phyloP scores from a whole-genome alignment of 2,888 invertebrate genomes.

The Epirrhoe tristata region DNA sequence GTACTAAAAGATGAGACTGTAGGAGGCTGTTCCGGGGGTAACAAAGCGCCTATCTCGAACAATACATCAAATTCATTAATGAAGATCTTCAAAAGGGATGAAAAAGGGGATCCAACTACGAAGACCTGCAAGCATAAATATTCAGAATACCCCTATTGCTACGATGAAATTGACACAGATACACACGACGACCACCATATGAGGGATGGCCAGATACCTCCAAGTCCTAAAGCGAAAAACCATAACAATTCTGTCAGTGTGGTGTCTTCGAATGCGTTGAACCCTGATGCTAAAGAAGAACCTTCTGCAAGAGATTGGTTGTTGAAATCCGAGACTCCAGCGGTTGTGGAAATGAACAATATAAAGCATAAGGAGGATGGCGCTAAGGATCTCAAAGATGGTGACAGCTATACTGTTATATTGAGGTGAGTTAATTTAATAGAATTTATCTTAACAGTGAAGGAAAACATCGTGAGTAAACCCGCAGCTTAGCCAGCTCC shows the following conservation, averaged over 20 bases:
- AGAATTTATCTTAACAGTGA: no score
- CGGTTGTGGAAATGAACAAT: constrained; percentile 80
- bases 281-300: constrained; percentile 72
- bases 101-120: constrained; percentile 77
- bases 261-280: constrained; percentile 77
- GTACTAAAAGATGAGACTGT: constrained; percentile 89
- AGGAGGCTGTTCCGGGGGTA: constrained; percentile 70
- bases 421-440: constrained; percentile 80
- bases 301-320: constrained; percentile 78
- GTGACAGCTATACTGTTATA: constrained; percentile 91
- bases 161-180: constrained; percentile 92
- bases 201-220: constrained; percentile 73
- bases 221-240: constrained; percentile 76
- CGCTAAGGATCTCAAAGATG: constrained; percentile 82
- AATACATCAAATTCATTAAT: constrained; percentile 73
- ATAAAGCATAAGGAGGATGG: constrained; percentile 78
- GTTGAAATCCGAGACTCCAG: constrained; percentile 68
- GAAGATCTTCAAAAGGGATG: constrained; percentile 77
- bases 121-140: constrained; percentile 95
- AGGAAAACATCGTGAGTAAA: no score
- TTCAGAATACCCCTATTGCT: constrained; percentile 95
- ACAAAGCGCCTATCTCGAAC: constrained; percentile 73
- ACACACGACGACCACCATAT: constrained; percentile 87
- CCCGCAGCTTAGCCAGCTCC: no score
- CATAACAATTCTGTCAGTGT: constrained; percentile 80